A percentile compares a stretch with the other conserved stretches of the same genome.
Evolutionary conservation across 2,888 invertebrate species (phyloP).

Genomic region (Tenthredo distinguenda): DNA sequence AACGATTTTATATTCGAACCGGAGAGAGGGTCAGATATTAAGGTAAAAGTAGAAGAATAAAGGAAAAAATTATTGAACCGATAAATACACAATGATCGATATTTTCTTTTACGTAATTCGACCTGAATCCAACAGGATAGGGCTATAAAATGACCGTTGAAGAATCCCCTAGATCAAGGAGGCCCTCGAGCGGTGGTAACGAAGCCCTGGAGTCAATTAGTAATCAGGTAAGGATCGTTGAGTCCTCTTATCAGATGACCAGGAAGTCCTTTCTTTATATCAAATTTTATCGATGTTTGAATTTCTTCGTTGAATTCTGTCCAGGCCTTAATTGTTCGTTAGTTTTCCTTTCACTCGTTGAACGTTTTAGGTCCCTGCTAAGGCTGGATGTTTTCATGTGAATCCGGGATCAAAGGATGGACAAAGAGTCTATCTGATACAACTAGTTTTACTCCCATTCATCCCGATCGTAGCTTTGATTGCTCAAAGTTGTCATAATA

Average conservation of each 20-base stretch:
- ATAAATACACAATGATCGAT: neutral
- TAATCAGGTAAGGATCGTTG: slow-evolving; percentile 14
- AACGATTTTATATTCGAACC: neutral
- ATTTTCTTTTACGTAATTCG: neutral
- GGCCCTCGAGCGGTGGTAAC: slow-evolving; percentile 40
- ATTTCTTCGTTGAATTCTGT: neutral
- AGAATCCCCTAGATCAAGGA: slow-evolving; percentile 51
- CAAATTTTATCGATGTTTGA: neutral
- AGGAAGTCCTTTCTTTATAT: neutral
- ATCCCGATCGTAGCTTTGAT: slow-evolving; percentile 81
- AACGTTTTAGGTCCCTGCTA: slow-evolving; percentile 52
- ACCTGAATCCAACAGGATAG: neutral
- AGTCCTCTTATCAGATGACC: neutral
- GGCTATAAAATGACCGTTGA: slow-evolving; percentile 53
- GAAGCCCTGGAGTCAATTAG: slow-evolving; percentile 7
- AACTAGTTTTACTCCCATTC: slow-evolving; percentile 81
- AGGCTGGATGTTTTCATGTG: slow-evolving; percentile 60
- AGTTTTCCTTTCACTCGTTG: neutral
- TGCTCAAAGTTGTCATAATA: slow-evolving; percentile 80
- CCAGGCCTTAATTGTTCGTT: too few relatives aligned
- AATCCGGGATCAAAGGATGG: slow-evolving; percentile 72
- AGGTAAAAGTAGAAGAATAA: neutral
- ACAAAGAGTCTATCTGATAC: slow-evolving; percentile 78
- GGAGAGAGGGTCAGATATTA: neutral
- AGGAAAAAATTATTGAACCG: neutral